These are phyloP conservation scores for Mayetiola destructor DNA, from an alignment of 2,888 invertebrate genomes.

Conservation along the genomic window DNA sequence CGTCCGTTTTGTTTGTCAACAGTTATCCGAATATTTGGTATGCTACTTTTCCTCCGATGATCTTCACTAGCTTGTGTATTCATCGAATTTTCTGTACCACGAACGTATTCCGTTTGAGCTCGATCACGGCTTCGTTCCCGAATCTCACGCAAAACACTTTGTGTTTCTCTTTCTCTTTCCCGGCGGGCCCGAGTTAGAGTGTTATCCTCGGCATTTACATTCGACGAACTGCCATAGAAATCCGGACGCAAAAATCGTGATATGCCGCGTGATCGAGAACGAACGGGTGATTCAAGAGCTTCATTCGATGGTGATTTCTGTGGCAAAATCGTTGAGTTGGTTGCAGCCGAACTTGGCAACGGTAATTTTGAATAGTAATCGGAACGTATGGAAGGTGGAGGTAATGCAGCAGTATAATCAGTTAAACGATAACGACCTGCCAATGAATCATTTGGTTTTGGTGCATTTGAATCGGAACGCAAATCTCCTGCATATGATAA, in stretches of 20 bases:
- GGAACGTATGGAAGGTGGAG: conserved; percentile 17
- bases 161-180: conserved; percentile 52
- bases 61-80: conserved; percentile 14
- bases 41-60: conserved; percentile 17
- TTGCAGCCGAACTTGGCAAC: background rate
- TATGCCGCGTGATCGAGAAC: conserved; percentile 41
- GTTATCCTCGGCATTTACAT: conserved; percentile 50
- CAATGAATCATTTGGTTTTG: conserved; percentile 24
- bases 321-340: conserved; percentile 28
- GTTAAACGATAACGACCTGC: conserved; percentile 23
- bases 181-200: conserved; percentile 37
- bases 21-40: conserved; percentile 13
- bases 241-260: conserved; percentile 65
- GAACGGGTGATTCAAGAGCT: conserved; percentile 25
- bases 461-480: conserved; percentile 30
- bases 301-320: conserved; percentile 24
- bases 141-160: conserved; percentile 51
- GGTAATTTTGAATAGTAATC: conserved; percentile 26
- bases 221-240: conserved; percentile 36
- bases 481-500: conserved; percentile 29
- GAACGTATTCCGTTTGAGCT: conserved; percentile 18
- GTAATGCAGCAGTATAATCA: conserved; percentile 21
- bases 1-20: background rate
- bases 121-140: conserved; percentile 43
- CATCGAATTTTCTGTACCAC: background rate